Conservation (phyloP, 2,888 invertebrate species). For the Heteromyza rotundicornis region DNA sequence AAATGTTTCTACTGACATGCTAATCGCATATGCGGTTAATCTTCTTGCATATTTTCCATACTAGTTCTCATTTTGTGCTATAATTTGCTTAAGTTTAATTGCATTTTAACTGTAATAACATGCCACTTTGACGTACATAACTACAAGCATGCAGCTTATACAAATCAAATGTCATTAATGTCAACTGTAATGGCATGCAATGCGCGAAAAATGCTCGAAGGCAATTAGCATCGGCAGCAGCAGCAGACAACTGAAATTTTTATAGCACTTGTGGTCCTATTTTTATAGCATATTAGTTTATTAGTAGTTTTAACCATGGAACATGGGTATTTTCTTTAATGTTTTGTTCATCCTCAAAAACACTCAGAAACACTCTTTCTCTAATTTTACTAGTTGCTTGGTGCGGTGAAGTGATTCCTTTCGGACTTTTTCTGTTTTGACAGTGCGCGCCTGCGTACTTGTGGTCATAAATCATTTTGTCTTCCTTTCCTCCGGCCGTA, state of each 20-base stretch:
- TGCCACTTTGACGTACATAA: background rate
- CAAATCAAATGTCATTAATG: conserved; percentile 4
- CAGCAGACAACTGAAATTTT: no score
- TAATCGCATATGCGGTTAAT: no score
- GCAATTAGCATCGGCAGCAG: background rate
- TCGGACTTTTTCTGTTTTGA: conserved; percentile 29
- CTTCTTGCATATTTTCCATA: no score
- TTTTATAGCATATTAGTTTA: conserved; percentile 33
- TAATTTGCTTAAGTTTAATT: background rate
- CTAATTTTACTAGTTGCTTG: no score
- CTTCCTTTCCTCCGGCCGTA: conserved; percentile 43
- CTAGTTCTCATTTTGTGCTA: no score
- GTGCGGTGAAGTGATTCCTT: conserved; percentile 19
- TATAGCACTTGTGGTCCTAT: background rate
- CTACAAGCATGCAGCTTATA: background rate
- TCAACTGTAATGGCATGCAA: background rate
- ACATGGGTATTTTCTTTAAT: no score
- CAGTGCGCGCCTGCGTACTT: conserved; percentile 52
- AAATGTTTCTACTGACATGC: no score
- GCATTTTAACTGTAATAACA: background rate
- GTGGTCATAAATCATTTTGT: conserved; percentile 57
- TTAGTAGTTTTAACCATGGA: conserved; percentile 36
- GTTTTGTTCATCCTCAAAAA: no score
- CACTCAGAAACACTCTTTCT: no score
- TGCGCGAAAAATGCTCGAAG: background rate